Evolutionary conservation across 2,888 invertebrate genomes (phyloP).

Genomic region (Lampropteryx suffumata): DNA sequence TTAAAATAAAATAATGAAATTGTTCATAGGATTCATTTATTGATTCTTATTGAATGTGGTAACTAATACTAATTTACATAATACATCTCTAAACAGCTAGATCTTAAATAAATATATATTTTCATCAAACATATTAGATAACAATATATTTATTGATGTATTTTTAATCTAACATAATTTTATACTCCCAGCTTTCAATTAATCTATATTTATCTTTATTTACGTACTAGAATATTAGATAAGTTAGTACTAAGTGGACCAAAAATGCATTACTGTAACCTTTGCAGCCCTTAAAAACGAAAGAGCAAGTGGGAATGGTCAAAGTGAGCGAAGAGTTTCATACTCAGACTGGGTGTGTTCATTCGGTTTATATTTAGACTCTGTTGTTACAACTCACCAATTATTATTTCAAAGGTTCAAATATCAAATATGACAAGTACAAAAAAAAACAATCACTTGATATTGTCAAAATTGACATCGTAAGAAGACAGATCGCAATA

Average conservation of each 20-base stretch:
- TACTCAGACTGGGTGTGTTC: too few relatives aligned
- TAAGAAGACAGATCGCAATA: too few relatives aligned
- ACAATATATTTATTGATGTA: conserved; percentile 28
- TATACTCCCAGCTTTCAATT: conserved; percentile 13
- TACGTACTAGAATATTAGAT: conserved; percentile 22
- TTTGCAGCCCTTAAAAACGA: neutral
- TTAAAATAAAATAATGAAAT: conserved; percentile 32
- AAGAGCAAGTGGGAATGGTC: too few relatives aligned
- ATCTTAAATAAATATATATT: conserved; percentile 19
- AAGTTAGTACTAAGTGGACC: conserved; percentile 32
- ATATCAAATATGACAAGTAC: too few relatives aligned
- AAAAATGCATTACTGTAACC: conserved; percentile 41
- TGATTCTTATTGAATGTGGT: conserved; percentile 53
- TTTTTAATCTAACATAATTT: conserved; percentile 10
- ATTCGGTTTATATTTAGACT: too few relatives aligned
- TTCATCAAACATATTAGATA: conserved; percentile 12
- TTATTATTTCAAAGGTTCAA: too few relatives aligned
- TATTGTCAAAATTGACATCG: too few relatives aligned
- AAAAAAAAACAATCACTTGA: too few relatives aligned
- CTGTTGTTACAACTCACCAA: too few relatives aligned
- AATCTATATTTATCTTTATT: neutral
- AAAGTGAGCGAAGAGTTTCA: too few relatives aligned
- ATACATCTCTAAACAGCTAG: conserved; percentile 33
- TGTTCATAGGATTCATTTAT: conserved; percentile 50
- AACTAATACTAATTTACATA: conserved; percentile 59